Conservation (phyloP, 2,888 invertebrate genomes). For the Celastrina argiolus region DNA sequence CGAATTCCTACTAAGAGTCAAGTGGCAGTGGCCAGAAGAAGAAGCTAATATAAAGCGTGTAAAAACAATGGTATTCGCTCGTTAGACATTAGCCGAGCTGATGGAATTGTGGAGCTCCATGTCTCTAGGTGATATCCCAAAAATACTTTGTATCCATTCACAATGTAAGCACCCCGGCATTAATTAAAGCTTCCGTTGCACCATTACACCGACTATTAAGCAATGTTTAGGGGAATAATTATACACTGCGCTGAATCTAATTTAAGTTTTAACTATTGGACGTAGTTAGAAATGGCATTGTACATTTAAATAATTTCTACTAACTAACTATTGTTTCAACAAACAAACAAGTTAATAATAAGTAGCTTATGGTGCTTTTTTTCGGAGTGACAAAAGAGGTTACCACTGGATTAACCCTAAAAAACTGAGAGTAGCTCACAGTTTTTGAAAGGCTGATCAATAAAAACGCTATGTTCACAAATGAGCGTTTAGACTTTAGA, state of each 20-base stretch:
- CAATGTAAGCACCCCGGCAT: neutral
- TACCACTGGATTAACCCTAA: too few relatives aligned
- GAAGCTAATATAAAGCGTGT: too few relatives aligned
- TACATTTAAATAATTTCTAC: neutral
- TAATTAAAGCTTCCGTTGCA: slow-evolving; percentile 5
- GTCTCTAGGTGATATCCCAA: neutral
- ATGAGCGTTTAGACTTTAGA: too few relatives aligned
- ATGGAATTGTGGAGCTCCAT: neutral
- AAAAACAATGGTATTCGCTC: too few relatives aligned
- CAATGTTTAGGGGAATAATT: slow-evolving; percentile 10
- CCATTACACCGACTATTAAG: neutral
- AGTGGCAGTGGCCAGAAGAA: too few relatives aligned
- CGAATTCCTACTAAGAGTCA: too few relatives aligned
- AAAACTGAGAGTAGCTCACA: too few relatives aligned
- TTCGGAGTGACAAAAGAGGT: too few relatives aligned
- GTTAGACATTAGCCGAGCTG: neutral
- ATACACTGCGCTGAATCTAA: neutral
- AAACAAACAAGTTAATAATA: too few relatives aligned
- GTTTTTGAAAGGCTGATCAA: too few relatives aligned
- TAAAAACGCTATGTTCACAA: too few relatives aligned
- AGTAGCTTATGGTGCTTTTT: too few relatives aligned
- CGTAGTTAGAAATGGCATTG: neutral
- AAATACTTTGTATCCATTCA: neutral
- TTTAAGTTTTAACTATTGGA: neutral
- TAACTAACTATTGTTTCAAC: neutral